Conservation (phyloP, 2,888 invertebrate genomes). For the Aporophyla nigra region DNA sequence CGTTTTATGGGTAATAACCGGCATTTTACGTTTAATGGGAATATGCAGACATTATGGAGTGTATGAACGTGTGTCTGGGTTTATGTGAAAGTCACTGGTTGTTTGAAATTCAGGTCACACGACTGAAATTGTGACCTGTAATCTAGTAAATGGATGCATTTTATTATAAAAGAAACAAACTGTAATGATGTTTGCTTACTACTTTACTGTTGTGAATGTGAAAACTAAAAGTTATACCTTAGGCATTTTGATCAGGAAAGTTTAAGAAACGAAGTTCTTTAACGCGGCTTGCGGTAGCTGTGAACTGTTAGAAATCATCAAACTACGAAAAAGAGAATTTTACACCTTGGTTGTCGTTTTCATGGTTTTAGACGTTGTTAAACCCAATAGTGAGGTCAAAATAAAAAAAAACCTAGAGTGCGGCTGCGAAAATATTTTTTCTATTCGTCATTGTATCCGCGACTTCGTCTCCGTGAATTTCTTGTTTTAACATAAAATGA, state of each 20-base stretch:
- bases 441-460: too few relatives aligned
- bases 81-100: slow-evolving; percentile 16
- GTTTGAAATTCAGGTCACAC: slow-evolving; percentile 38
- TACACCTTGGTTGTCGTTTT: too few relatives aligned
- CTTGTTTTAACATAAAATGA: too few relatives aligned
- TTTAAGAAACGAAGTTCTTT: background rate
- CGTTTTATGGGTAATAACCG: slow-evolving; percentile 49
- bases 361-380: too few relatives aligned
- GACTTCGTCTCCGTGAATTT: too few relatives aligned
- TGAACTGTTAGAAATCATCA: too few relatives aligned
- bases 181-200: background rate
- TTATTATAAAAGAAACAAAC: background rate
- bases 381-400: too few relatives aligned
- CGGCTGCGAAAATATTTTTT: too few relatives aligned
- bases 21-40: slow-evolving; percentile 29
- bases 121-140: background rate
- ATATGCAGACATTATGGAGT: slow-evolving; percentile 35
- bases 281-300: too few relatives aligned
- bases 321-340: too few relatives aligned
- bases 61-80: slow-evolving; percentile 3
- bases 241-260: background rate
- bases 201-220: background rate
- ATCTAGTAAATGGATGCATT: background rate
- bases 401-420: too few relatives aligned
- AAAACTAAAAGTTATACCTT: background rate